Base-by-base conservation (phyloP, 92 coral and sea anemone species). In the Parazoanthus swiftii region DNA sequence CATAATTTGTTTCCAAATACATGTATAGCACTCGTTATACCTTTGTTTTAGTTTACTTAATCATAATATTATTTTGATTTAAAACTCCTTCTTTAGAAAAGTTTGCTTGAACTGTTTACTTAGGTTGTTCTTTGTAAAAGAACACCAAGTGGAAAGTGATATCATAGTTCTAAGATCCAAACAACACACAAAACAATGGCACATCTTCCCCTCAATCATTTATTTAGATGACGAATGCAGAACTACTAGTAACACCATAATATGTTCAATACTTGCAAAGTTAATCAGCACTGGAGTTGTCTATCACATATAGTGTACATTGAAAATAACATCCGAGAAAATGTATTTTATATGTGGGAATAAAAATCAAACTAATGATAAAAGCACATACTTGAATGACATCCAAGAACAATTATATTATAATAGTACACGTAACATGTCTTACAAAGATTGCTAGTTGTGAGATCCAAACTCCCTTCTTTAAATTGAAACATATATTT, bases 151-250 rank as follows among this genome's bases (percentile, higher is more conserved):
- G 37, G 35, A 70, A n/a, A 72, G 39, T 26, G 23, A 29, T 9
- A 3, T 11, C 10, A 6, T 2, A 35, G 42, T 72, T 72, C 36
- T 72, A 5, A 7, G 11, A 37, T 0, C 56, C 16, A 33, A 9
- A 72, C 20, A 73, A 13, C 29, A 38, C 29, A 16, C 6, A 79
- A 79, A 50, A 46, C 35, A 46, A 2, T 15, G 1, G 3, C 42
- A 50, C 37, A 16, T n/a, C 63, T 79, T 29, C 67, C 82, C 82
- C 82, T 46, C 67, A 50, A 79, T 51, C 66, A 48, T 48, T 79
- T 44, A 79, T 79, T 79, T 50, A 50, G 35, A 50, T 79, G 50
- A 79, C 67, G n/a, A n/a, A 35, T 79, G 82, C 82, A 44, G 66
- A 73, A 36, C 35, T 63, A 44, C 35, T 38, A 25, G 66, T 13